Evolutionary conservation across 1,140 invertebrate species (phyloP).

Genomic region (Apis mellifera): Amel_HAv3.1 CM009938.2:9650001-9650500

Average conservation of each 20-base stretch:
- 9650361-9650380: too few relatives aligned
- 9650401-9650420: too few relatives aligned
- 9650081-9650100: conserved; percentile 19
- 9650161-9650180: too few relatives aligned
- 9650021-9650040: conserved; percentile 15
- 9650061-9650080: conserved; percentile 40
- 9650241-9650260: too few relatives aligned
- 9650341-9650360: too few relatives aligned
- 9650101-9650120: conserved; percentile 33
- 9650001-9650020: background rate
- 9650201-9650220: background rate
- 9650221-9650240: too few relatives aligned
- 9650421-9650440: background rate
- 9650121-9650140: conserved; percentile 29
- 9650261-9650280: too few relatives aligned
- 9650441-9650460: background rate
- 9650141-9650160: background rate
- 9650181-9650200: background rate
- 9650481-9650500: conserved; percentile 11
- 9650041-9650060: conserved; percentile 33
- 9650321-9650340: too few relatives aligned
- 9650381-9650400: too few relatives aligned
- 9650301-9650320: too few relatives aligned
- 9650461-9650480: background rate
- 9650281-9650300: too few relatives aligned